phyloP scores from a whole-genome alignment of 2,888 invertebrate species.

The Diloba caeruleocephala region DNA sequence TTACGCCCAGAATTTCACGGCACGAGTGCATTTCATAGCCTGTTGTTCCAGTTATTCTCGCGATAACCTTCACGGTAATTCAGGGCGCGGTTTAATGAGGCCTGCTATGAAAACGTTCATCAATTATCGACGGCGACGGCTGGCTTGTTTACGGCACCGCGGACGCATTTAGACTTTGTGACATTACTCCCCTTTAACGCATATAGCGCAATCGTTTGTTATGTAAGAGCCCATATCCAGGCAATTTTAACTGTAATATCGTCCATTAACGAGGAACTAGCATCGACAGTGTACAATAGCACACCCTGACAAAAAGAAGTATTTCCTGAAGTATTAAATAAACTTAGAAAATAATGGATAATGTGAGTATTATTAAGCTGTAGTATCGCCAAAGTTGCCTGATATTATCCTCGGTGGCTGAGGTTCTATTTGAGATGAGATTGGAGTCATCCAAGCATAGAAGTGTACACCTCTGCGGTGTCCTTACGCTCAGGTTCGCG shows the following conservation, averaged over 20 bases:
- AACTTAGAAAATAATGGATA: conserved; percentile 25
- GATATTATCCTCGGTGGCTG: conserved; percentile 37
- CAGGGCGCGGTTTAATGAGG: conserved; percentile 87
- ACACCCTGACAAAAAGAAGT: conserved; percentile 24
- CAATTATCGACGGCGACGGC: conserved; percentile 86
- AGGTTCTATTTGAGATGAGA: conserved; percentile 45
- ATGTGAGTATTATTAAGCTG: conserved; percentile 42
- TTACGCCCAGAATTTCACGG: conserved; percentile 52
- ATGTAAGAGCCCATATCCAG: conserved; percentile 60
- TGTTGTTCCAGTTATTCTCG: conserved; percentile 70
- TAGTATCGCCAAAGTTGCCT: conserved; percentile 27
- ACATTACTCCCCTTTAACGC: conserved; percentile 74
- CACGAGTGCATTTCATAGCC: conserved; percentile 54
- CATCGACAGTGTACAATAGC: conserved; percentile 27
- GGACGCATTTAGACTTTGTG: conserved; percentile 85
- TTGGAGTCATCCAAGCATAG: conserved; percentile 56
- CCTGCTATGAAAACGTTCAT: conserved; percentile 84
- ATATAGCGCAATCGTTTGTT: conserved; percentile 50
- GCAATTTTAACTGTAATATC: conserved; percentile 44
- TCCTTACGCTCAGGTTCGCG: conserved; percentile 80
- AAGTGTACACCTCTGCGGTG: conserved; percentile 59
- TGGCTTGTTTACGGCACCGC: conserved; percentile 83
- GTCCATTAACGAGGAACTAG: conserved; percentile 23
- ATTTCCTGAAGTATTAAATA: conserved; percentile 18
- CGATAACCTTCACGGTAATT: conserved; percentile 81